Percentiles rank a stretch among this genome's conserved stretches.
Conservation (phyloP, 1,140 invertebrate genomes). For the Drosophila murphyi region DNA sequence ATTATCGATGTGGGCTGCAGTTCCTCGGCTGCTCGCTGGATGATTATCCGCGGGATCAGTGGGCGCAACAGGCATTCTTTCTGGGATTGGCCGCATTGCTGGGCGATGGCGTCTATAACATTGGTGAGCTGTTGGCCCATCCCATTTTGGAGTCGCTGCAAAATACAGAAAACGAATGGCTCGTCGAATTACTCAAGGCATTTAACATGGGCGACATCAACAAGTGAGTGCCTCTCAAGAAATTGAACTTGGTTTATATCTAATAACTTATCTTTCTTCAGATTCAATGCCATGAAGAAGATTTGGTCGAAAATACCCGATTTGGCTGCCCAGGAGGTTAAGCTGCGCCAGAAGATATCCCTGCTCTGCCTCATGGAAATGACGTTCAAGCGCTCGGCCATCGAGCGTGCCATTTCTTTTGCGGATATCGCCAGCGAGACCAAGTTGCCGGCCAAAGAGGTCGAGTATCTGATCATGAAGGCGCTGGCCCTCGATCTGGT, state of each 20-base stretch:
- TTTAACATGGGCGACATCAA: slow-evolving; percentile 97
- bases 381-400: slow-evolving; percentile 90
- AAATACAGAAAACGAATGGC: slow-evolving; percentile 93
- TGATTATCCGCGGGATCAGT: slow-evolving; percentile 87
- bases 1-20: slow-evolving; percentile 97
- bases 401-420: slow-evolving; percentile 93
- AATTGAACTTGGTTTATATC: not conserved
- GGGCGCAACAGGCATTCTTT: slow-evolving; percentile 94
- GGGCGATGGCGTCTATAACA: slow-evolving; percentile 98
- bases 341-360: slow-evolving; percentile 96
- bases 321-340: slow-evolving; percentile 92
- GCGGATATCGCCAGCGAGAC: slow-evolving; percentile 95
- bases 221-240: slow-evolving; percentile 72
- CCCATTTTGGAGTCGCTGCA: slow-evolving; percentile 95
- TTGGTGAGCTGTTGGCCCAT: slow-evolving; percentile 98
- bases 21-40: slow-evolving; percentile 97
- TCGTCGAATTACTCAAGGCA: slow-evolving; percentile 94
- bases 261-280: slow-evolving; percentile 49
- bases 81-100: slow-evolving; percentile 96
- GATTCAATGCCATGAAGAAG: slow-evolving; percentile 93
- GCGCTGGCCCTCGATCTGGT: slow-evolving; percentile 97
- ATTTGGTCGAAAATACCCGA: slow-evolving; percentile 94
- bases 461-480: slow-evolving; percentile 99
- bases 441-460: slow-evolving; percentile 92
- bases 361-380: slow-evolving; percentile 98